Evolutionary conservation across 2,797 vertebrate genomes (phyloP), one percentile per base, ranked within the genome.

Genomic region (Gallinago solitaria): DNA sequence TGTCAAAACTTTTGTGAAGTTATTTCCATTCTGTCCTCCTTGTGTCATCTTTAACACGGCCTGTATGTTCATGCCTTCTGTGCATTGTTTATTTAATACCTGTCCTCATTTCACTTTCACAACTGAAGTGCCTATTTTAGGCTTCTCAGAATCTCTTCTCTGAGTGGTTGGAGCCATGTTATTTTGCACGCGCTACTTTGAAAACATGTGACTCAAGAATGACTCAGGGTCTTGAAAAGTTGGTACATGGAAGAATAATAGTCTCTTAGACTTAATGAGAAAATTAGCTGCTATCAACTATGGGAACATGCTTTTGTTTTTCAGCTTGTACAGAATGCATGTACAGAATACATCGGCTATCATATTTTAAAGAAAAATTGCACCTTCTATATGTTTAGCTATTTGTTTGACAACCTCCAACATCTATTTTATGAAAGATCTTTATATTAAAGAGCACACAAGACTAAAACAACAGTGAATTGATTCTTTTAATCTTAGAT

Each of bases 31-130:
- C 75, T 93, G 73, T 61, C 79, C 82, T 95, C 89, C 47, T 93
- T 95, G 69, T 90, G 93, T 91, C 94, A 86, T 60, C 83, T 79
- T 48, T 54, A 93, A 15, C 54, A 5, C 6, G 68, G 61, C 47
- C 71, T 9, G 3, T 69, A 51, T 69, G 39, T 54, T 93, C n/a
- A 13, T 77, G 60, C 76, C 50, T 92, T 78, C 90, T 83, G 71
- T 57, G 79, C 73, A 16, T 83, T 92, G 78, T 96, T 97, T 92
- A 94, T 87, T 95, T 94, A 79, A 90, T 88, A 95, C 91, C 67
- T 84, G 92, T 33, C 84, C 91, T 92, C 61, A 12, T 74, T 94
- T 87, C 76, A 67, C 59, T 69, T 75, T 74, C 82, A 47, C 50
- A 74, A 56, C 73, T 87, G 32, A 69, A 74, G 47, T 30, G 63